phyloP scores from a whole-genome alignment of 2,888 invertebrate genomes.

The Busseola fusca region DNA sequence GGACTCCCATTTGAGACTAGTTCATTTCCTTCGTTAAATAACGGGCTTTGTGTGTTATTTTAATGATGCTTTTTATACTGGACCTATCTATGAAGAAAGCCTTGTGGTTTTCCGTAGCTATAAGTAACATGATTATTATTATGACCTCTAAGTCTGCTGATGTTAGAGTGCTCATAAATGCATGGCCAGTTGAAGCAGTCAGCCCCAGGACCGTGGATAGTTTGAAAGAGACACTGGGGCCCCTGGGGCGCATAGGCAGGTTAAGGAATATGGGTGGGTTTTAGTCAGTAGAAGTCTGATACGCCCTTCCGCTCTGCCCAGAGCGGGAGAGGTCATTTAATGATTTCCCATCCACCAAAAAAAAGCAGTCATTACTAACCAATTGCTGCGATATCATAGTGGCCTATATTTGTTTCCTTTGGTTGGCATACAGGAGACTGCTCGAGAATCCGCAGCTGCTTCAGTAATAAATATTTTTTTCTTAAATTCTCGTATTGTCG shows the following conservation, averaged over 20 bases:
- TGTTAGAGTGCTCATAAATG: neutral
- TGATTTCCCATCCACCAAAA: too few relatives aligned
- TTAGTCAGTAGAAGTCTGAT: too few relatives aligned
- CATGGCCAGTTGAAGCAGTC: neutral
- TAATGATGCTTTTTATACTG: conserved; percentile 1
- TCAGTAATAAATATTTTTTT: neutral
- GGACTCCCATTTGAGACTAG: conserved; percentile 69
- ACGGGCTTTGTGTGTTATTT: conserved; percentile 44
- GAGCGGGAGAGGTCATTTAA: too few relatives aligned
- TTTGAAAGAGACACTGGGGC: too few relatives aligned
- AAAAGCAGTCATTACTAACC: neutral
- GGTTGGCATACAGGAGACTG: neutral
- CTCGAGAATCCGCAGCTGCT: neutral
- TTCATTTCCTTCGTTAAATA: conserved; percentile 74
- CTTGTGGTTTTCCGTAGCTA: neutral
- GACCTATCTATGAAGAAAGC: conserved; percentile 6
- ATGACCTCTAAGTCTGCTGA: neutral
- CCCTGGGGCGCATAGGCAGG: too few relatives aligned
- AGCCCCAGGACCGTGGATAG: too few relatives aligned
- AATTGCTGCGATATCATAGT: neutral
- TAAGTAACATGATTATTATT: neutral
- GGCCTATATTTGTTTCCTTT: neutral
- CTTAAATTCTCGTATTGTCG: neutral
- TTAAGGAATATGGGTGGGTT: too few relatives aligned
- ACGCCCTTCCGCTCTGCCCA: too few relatives aligned